Evolutionary conservation across 64 coral and sea anemone species (phyloP).

Genomic region (Catalaphyllia jardinei): DNA sequence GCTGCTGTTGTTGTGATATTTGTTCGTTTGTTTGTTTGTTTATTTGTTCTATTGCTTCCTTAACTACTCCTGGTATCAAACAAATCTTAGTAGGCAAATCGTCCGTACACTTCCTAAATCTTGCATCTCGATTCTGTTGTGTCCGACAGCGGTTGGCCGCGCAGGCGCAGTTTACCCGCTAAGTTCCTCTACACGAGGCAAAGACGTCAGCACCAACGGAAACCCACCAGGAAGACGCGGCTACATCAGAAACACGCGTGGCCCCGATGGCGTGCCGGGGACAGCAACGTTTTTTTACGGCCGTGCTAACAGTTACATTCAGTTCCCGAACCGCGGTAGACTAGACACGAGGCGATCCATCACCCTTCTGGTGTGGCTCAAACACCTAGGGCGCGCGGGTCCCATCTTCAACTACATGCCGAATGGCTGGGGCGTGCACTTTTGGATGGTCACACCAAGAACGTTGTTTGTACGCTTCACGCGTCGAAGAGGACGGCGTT

Average conservation of each 20-base stretch:
- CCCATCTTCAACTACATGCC: slow-evolving; percentile 65
- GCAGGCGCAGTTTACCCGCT: slow-evolving; percentile 61
- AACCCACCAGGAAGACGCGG: slow-evolving; percentile 44
- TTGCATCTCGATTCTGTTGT: neutral
- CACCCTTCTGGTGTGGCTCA: slow-evolving; percentile 79
- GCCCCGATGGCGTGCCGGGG: slow-evolving; percentile 63
- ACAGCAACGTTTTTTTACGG: slow-evolving; percentile 64
- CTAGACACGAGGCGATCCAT: slow-evolving; percentile 61
- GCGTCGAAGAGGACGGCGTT: slow-evolving; percentile 38
- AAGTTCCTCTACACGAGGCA: slow-evolving; percentile 42
- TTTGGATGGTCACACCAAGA: slow-evolving; percentile 64
- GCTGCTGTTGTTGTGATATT: neutral
- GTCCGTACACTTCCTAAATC: neutral
- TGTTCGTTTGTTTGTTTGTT: too few species aligned
- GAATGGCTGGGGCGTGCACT: slow-evolving; percentile 60
- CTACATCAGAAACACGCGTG: slow-evolving; percentile 30
- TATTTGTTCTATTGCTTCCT: neutral
- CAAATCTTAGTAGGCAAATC: neutral
- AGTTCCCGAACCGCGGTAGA: slow-evolving; percentile 74
- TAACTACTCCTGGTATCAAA: neutral
- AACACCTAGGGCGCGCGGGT: slow-evolving; percentile 36
- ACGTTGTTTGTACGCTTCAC: slow-evolving; percentile 67
- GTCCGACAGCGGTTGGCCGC: slow-evolving; percentile 21
- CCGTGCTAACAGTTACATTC: slow-evolving; percentile 59
- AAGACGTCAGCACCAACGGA: slow-evolving; percentile 42